Evolutionary conservation across 35 echinoderm and acorn worm species (phyloP).

Genomic region (Eucidaris tribuloides): DNA sequence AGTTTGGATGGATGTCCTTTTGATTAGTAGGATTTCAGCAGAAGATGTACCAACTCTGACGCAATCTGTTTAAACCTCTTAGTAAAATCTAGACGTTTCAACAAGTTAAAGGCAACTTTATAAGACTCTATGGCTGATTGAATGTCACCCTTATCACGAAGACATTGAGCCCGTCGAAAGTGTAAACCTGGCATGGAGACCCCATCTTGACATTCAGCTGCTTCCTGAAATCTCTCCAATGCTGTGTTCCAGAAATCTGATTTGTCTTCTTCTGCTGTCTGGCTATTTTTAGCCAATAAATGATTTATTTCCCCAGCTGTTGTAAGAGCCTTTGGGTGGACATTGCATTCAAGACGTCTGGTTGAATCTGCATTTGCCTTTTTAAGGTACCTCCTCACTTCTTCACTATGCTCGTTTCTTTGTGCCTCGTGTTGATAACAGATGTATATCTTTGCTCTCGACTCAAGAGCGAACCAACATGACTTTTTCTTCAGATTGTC

Average conservation of each 20-base stretch:
- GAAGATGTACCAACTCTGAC: too few relatives aligned
- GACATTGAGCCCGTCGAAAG: constrained; percentile 5
- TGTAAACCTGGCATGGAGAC: background rate
- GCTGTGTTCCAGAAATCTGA: background rate
- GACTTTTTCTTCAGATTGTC: background rate
- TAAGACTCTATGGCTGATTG: background rate
- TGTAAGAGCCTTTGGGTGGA: background rate
- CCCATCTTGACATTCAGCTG: background rate
- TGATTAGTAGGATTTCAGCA: too few relatives aligned
- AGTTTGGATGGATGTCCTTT: too few relatives aligned
- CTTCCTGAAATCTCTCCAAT: constrained; percentile 2
- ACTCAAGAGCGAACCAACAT: background rate
- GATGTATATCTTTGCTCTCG: background rate
- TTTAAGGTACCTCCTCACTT: background rate
- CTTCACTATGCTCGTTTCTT: background rate
- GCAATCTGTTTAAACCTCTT: background rate
- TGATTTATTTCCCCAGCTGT: background rate
- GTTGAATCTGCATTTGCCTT: background rate
- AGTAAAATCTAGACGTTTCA: background rate
- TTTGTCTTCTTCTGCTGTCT: background rate
- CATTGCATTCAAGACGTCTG: background rate
- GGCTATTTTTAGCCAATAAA: background rate
- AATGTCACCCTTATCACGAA: background rate
- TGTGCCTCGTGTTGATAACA: background rate
- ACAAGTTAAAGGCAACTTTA: background rate